phyloP scores from a whole-genome alignment of 2,113 vertebrate genomes.

The Cyanocitta stelleri region DNA sequence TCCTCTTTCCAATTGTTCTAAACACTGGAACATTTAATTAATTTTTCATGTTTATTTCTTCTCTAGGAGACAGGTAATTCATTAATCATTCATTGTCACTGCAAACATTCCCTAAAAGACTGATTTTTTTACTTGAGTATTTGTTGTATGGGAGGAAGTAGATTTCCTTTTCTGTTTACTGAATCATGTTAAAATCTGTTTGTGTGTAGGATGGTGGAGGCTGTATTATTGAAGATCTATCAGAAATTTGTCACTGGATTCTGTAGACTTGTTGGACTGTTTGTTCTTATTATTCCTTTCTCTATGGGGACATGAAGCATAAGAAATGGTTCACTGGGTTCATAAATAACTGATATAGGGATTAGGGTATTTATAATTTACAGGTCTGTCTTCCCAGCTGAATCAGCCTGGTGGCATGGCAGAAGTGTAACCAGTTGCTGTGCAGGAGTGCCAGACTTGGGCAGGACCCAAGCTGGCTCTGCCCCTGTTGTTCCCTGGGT shows the following conservation, averaged over 20 bases:
- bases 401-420: neutral
- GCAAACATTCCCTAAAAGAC: neutral
- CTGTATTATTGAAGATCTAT: neutral
- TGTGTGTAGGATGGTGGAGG: neutral
- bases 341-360: neutral
- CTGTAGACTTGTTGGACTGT: neutral
- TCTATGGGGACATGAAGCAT: neutral
- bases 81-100: slow-evolving; percentile 15
- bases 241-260: neutral
- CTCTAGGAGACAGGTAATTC: slow-evolving; percentile 9
- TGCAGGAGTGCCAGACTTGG: neutral
- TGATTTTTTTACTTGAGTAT: neutral
- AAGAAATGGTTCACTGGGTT: neutral
- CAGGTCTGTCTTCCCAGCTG: neutral
- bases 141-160: neutral
- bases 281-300: neutral
- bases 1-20: slow-evolving; percentile 2
- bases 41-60: slow-evolving; percentile 43
- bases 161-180: neutral
- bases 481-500: neutral
- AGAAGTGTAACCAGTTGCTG: neutral
- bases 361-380: neutral
- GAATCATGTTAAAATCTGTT: neutral
- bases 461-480: neutral
- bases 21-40: neutral